Evolutionary conservation across 2,797 vertebrate genomes (phyloP), one percentile per base, ranked within the genome.

Genomic region (Bradypus variegatus): DNA sequence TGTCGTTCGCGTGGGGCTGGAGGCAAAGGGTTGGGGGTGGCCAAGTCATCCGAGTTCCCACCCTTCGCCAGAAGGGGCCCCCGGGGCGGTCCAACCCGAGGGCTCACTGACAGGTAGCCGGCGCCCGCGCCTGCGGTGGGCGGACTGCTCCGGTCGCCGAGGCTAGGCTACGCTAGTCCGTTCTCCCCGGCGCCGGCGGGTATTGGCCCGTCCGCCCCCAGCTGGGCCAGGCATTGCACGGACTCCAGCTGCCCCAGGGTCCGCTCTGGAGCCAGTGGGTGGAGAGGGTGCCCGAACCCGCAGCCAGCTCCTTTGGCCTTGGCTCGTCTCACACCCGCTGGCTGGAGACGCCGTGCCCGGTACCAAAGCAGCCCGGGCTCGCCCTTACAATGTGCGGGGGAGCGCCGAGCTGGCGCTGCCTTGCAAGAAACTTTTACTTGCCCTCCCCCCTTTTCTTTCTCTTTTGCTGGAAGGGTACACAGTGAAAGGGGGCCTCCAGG

Each of bases 351-450:
- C 79, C 2, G 38, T 64, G 80, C 33, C 69, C 23, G 1, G 77
- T 65, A 69, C 69, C 29, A 2, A 5, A 13, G 36, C 82, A 29
- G 14, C 29, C 88, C 81, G 81, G 84, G 82, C 38, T 62, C 70
- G 13, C 45, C 58, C 55, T 7, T 90, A 38, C 29, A 6, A 38
- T 18, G 70, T 19, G 64, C n/a, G 6, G 85, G 86, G 45, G 75
- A 67, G 65, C 55, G 76, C 75, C 13, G 31, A 73, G 86, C 70
- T 69, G 45, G 96, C 94, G 41, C 69, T 94, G 88, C 95, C 96
- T 93, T 87, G 92, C 92, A 55, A 93, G 91, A 95, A 96, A 96
- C 94, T 96, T 96, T 96, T 91, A 19, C 91, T 88, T 5, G 69
- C 80, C 67, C 31, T 83, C 65, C 45, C 89, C 29, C 45, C 45